These are phyloP conservation scores for Heteronetta atricapilla DNA, from an alignment of 2,113 vertebrate species.

Conservation along the genomic window DNA sequence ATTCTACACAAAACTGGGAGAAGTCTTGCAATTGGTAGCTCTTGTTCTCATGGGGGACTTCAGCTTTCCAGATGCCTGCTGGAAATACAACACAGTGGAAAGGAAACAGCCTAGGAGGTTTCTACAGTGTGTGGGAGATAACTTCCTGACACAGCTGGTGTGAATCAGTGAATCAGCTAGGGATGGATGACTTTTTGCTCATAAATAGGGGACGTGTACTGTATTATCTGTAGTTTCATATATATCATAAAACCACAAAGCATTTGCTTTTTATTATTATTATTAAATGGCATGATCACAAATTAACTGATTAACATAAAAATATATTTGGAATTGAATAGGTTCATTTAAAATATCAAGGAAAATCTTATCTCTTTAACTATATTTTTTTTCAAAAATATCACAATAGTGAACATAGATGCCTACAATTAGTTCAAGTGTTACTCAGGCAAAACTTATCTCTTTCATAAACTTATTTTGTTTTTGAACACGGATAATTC, in stretches of 20 bases:
- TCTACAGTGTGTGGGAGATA: no score
- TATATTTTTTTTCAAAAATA: neutral
- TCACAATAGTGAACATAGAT: neutral
- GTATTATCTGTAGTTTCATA: neutral
- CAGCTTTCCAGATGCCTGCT: no score
- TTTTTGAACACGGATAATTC: neutral
- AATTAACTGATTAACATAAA: neutral
- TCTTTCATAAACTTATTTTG: neutral
- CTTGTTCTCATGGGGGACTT: no score
- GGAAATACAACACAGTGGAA: no score
- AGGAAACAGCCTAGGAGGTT: no score
- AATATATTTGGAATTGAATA: neutral
- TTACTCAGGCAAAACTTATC: neutral
- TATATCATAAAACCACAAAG: neutral
- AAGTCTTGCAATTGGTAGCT: no score
- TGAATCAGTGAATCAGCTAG: no score
- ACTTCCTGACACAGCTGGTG: no score
- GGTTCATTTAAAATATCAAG: neutral
- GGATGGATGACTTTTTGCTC: no score
- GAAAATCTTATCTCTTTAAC: neutral
- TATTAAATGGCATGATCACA: neutral
- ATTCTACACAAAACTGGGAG: no score
- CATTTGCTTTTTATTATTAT: neutral
- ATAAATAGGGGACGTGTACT: no score
- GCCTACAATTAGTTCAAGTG: neutral